Evolutionary conservation across 2,888 invertebrate genomes (phyloP), one percentile per base, ranked within the genome.

Genomic region (Lepidocyrtinus sp.): DNA sequence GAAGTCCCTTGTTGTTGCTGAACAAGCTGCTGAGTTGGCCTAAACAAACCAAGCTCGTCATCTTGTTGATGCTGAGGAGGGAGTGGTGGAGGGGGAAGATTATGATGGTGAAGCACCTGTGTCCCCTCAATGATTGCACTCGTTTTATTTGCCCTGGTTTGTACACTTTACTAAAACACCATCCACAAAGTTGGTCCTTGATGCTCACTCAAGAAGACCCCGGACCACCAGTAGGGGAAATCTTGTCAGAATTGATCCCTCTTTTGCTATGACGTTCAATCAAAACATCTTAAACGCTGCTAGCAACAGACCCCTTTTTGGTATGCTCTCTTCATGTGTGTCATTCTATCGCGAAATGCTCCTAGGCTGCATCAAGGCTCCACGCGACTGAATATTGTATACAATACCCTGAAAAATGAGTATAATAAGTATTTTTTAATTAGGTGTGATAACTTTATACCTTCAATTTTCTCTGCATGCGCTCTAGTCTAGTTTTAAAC

Each of bases 61-160:
- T 70, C 78, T 65, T 71, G 61, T 59, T 64, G 78, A 36, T 26
- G 72, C 15, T 17, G 75, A 63, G 69, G 69, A 26, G 69, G 75
- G 26, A 27, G 69, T 21, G 67, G 68, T 19, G 62, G 70, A 45
- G 73, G 80, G 7, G 65, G 75, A 27, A 72, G 68, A 45, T 22
- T 65, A 22, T 25, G 59, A 26, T 17, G 24, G 9, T 74, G 65
- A 22, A 36, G 21, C 19, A 75, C 61, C 75, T 81, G 75, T 9
- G 80, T 50, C 12, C 80, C 80, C 75, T 81, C 80, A 81, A 81
- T 81, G 75, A 71, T 81, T 46, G 59, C 65, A 59, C 59, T 59
- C 2, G 59, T n/a, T n/a, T n/a, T n/a, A n/a, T n/a, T n/a, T n/a
- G 2, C 7, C 36, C 12, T 9, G 36, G 36, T 12, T 12, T 36